Percentiles rank a stretch among this genome's conserved stretches.
Evolutionary conservation across 1,140 invertebrate genomes (phyloP).

Genomic region (Triops cancriformis): DNA sequence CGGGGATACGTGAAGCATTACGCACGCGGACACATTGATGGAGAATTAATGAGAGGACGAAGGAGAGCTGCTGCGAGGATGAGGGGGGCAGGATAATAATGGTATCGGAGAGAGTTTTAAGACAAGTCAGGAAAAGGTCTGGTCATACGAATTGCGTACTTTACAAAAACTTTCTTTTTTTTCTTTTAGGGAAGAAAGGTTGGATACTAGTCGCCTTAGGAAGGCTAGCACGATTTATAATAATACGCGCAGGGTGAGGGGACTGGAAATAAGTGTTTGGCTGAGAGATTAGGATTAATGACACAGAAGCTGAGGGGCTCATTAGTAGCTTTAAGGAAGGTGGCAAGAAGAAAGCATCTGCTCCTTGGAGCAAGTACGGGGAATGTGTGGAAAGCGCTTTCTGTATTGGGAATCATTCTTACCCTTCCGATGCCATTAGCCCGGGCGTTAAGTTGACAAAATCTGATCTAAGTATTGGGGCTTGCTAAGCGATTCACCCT

Average conservation of each 20-base stretch:
- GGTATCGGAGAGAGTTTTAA: neutral
- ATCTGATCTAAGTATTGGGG: neutral
- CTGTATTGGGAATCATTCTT: neutral
- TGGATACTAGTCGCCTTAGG: neutral
- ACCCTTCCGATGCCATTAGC: conserved; percentile 1
- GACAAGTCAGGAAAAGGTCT: neutral
- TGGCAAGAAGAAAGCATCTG: neutral
- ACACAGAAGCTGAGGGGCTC: neutral
- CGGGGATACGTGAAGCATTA: neutral
- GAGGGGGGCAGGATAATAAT: neutral
- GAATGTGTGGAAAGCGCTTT: neutral
- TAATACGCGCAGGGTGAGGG: neutral
- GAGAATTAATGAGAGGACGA: neutral
- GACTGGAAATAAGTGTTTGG: too few relatives aligned
- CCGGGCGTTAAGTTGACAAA: neutral
- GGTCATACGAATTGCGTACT: neutral
- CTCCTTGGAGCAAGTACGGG: neutral
- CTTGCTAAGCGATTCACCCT: neutral
- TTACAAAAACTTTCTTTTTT: neutral
- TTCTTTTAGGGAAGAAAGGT: neutral
- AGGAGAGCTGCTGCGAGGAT: neutral
- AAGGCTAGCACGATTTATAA: neutral
- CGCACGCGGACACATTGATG: conserved; percentile 5
- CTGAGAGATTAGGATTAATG: neutral
- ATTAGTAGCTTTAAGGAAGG: neutral